Evolutionary conservation across 2,888 invertebrate species (phyloP), one percentile per base, ranked within the genome.

Genomic region (Schizotus pectinicornis): DNA sequence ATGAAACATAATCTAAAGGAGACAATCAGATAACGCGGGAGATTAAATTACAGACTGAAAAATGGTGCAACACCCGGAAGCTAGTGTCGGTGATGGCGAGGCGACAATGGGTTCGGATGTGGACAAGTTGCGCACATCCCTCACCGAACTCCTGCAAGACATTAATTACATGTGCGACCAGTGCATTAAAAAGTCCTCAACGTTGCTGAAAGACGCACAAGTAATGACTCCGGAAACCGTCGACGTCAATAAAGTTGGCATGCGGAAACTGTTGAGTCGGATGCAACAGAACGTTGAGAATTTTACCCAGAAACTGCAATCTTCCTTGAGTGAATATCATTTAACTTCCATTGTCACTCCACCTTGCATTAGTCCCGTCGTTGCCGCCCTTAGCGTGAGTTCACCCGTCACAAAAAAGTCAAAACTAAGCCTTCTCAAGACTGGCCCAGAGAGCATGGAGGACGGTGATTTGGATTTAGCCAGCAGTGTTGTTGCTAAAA

Each of bases 361-460:
- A 6, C 7, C 7, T 14, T 7, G 3, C n/a, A n/a, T 11, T 3
- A 35, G 3, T 9, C 6, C 36, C 3, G 36, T 6, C 6, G 36
- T 11, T n/a, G n/a, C 11, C 31, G 8, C 6, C 1, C 9, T 6
- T 14, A 7, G 6, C 9, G 1, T 3, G 12, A 2, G 11, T 1
- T 41, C 7, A 1, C 11, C 13, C 1, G 1, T 11, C 7, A 42
- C 14, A 12, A 31, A 2, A 9, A 2, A 14, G n/a, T 30, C 42
- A 42, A 30, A 32, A n/a, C 32, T 42, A 42, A 9, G 42, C n/a
- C n/a, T 42, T 7, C 30, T 42, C 3, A 42, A 42, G 9, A 31
- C 22, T 8, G 31, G 42, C 22, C 42, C 42, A 6, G 42, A 42
- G 7, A 42, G 42, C 22, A 11, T 30, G 14, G 42, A 42, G 12